Evolutionary conservation across 35 echinoderm and acorn worm genomes (phyloP).

Genomic region (Strongylocentrotus purpuratus): DNA sequence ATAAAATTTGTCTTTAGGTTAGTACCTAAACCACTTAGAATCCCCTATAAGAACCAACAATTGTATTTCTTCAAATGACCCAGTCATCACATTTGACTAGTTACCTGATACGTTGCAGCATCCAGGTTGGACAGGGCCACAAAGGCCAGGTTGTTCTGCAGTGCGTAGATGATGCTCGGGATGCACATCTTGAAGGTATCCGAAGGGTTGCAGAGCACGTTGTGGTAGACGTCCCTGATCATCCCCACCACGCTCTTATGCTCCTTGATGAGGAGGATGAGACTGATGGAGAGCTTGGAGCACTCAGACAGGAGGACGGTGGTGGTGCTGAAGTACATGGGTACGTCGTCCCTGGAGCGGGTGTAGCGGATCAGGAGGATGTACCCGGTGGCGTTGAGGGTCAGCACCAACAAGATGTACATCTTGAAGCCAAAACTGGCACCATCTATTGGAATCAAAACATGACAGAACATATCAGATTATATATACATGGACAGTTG

Average conservation of each 20-base stretch:
- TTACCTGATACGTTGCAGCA: slow-evolving; percentile 97
- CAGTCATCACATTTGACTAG: neutral
- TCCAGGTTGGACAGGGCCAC: slow-evolving; percentile 92
- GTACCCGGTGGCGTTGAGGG: slow-evolving; percentile 88
- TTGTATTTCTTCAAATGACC: too few species aligned
- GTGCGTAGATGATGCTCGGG: slow-evolving; percentile 88
- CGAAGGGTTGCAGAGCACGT: slow-evolving; percentile 72
- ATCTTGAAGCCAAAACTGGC: slow-evolving; percentile 88
- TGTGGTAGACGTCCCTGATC: slow-evolving; percentile 81
- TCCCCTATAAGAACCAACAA: too few species aligned
- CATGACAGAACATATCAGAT: neutral
- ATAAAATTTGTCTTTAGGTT: too few species aligned
- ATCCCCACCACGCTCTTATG: slow-evolving; percentile 81
- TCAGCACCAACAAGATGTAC: slow-evolving; percentile 86
- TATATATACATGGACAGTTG: too few species aligned
- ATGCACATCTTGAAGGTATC: slow-evolving; percentile 97
- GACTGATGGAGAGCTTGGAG: slow-evolving; percentile 80
- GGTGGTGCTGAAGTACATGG: slow-evolving; percentile 88
- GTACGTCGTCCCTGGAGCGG: slow-evolving; percentile 50
- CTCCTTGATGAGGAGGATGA: slow-evolving; percentile 68
- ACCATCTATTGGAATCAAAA: slow-evolving; percentile 58
- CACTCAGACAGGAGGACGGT: slow-evolving; percentile 74
- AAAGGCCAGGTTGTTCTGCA: slow-evolving; percentile 99
- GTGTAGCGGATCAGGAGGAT: slow-evolving; percentile 89
- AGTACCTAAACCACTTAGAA: too few species aligned